Evolutionary conservation across 2,888 invertebrate species (phyloP).

Genomic region (Pyrochroa serraticornis): DNA sequence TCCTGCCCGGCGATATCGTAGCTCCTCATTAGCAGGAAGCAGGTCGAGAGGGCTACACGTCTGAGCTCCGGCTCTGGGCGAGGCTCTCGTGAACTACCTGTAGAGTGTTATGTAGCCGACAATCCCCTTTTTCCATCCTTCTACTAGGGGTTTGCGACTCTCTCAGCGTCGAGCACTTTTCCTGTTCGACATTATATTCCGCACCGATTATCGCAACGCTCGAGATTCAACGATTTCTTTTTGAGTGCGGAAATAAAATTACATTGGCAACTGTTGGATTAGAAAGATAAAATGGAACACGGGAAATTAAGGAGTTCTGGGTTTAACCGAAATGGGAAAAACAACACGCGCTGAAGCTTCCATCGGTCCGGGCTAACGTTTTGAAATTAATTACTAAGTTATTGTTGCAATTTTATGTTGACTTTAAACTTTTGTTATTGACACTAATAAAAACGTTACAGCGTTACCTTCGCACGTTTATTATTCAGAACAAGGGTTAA

Average conservation of each 20-base stretch:
- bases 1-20: too few relatives aligned
- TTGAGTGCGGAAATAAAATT: constrained; percentile 26
- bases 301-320: constrained; percentile 22
- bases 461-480: too few relatives aligned
- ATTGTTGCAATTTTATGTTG: too few relatives aligned
- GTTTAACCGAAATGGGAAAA: constrained; percentile 23
- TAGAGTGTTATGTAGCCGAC: constrained; percentile 19
- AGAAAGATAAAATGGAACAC: constrained; percentile 25
- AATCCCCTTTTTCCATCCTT: constrained; percentile 3
- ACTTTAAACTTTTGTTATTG: too few relatives aligned
- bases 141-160: constrained; percentile 8
- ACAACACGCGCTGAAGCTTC: too few relatives aligned
- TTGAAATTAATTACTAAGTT: too few relatives aligned
- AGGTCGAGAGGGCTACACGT: too few relatives aligned
- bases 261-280: constrained; percentile 24
- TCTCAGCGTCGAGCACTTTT: constrained; percentile 20
- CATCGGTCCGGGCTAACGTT: too few relatives aligned
- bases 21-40: too few relatives aligned
- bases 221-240: constrained; percentile 11
- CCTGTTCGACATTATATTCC: constrained; percentile 28
- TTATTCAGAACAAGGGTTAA: too few relatives aligned
- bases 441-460: too few relatives aligned
- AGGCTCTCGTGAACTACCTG: constrained; percentile 20
- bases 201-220: constrained; percentile 24
- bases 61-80: too few relatives aligned